Evolutionary conservation across 2,797 vertebrate species (phyloP).

Genomic region (Halcyon smyrnensis): DNA sequence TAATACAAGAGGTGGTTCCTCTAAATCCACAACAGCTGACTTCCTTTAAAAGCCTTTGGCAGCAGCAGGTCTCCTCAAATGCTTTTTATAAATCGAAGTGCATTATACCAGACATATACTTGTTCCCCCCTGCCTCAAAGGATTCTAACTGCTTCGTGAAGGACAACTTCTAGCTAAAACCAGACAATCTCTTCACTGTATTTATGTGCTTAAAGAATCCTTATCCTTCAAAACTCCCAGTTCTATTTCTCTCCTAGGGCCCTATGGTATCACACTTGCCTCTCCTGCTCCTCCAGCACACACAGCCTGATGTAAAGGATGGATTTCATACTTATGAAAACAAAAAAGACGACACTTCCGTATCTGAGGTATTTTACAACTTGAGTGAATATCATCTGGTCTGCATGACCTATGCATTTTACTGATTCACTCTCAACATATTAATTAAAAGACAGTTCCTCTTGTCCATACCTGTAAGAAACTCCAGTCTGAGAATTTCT

Average conservation of each 20-base stretch:
- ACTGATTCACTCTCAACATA: neutral
- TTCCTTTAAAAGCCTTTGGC: constrained; percentile 51
- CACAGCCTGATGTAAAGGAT: neutral
- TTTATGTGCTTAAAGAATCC: neutral
- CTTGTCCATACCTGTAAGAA: neutral
- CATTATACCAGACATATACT: neutral
- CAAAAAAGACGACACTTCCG: neutral
- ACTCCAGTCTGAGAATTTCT: neutral
- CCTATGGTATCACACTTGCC: neutral
- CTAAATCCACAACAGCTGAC: constrained; percentile 32
- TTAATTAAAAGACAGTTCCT: neutral
- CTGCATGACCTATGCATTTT: neutral
- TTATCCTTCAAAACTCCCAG: neutral
- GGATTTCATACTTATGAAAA: neutral
- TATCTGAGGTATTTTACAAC: neutral
- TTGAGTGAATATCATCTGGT: neutral
- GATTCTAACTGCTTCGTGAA: neutral
- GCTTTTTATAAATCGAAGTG: constrained; percentile 56
- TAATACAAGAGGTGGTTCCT: constrained; percentile 16
- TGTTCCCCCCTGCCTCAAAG: neutral
- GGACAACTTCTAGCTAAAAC: neutral
- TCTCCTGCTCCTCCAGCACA: neutral
- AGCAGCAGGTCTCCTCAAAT: constrained; percentile 34
- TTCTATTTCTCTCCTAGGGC: neutral
- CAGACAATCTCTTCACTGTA: neutral